Conservation (phyloP, 2,888 invertebrate genomes). For the Lampropteryx suffumata region DNA sequence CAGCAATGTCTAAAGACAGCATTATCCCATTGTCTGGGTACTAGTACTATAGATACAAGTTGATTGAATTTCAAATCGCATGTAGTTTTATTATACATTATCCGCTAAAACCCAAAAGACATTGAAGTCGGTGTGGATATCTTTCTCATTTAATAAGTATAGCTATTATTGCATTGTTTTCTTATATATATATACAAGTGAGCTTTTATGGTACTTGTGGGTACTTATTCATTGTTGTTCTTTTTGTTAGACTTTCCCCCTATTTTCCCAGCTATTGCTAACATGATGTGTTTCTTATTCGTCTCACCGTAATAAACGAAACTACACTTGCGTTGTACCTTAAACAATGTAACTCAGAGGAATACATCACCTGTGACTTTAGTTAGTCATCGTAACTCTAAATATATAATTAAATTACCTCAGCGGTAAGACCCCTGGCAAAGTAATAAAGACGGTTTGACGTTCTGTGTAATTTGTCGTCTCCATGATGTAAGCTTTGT, state of each 20-base stretch:
- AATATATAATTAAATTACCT: constrained; percentile 46
- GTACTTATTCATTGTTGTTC: constrained; percentile 1
- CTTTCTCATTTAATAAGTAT: no score
- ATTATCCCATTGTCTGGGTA: no score
- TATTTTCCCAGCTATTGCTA: constrained; percentile 1
- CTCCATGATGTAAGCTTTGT: constrained; percentile 21
- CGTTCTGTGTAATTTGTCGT: constrained; percentile 42
- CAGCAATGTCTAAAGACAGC: no score
- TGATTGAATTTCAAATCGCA: no score
- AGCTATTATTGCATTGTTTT: no score
- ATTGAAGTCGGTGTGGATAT: no score
- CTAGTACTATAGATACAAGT: no score
- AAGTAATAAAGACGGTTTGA: constrained; percentile 36
- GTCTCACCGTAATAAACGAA: not conserved
- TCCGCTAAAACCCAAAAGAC: no score
- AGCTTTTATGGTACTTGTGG: no score
- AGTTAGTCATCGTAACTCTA: constrained; percentile 35
- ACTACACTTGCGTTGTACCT: not conserved
- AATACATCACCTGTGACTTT: constrained; percentile 45
- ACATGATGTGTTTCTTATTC: not conserved
- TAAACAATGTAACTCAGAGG: no score
- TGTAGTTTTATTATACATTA: no score
- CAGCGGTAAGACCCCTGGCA: constrained; percentile 39
- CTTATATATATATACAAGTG: no score
- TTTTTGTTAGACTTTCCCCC: constrained; percentile 4